Base-by-base conservation (phyloP, 1,140 invertebrate species). In the Brachionus koreanus region DNA sequence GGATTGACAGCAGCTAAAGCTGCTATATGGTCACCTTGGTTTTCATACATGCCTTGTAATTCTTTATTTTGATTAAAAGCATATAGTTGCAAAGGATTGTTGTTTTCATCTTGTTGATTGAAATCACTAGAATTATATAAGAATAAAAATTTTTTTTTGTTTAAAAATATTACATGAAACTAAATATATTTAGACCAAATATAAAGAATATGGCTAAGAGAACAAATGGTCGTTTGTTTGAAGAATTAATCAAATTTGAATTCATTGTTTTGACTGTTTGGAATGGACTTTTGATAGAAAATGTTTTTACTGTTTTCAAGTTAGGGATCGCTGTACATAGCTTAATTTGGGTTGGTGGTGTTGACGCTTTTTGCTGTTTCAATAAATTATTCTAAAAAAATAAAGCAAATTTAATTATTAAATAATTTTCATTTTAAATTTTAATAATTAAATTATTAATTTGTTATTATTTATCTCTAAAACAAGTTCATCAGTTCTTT, bases 161-260 rank as follows among this genome's bases (percentile, higher is more conserved):
- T 42, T 42, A 19, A 12, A 16, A 13, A 16, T 16, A 39, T 79
- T 79, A 79, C 76, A 79, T 79, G 23, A 79, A 63, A 23, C 37
- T 49, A 16, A 79, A 61, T 61, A 79, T 79, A 65, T 79, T 79
- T 1, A 79, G 33, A 57, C 49, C 76, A 65, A 57, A 79, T 19
- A 79, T 42, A 23, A 79, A 39, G 13, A 79, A 61, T 42, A 79
- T 25, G 3, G 49, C 76, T 25, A 61, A 25, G 23, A 79, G 19
- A 25, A 61, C 37, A 61, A 79, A 79, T 16, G 76, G 76, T 37
- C 76, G 6, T 79, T 79, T 79, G 6, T n/a, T 16, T 16, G 67
- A 7, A 35, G 67, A 39, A 39, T 35, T 39, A 39, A n/a, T 16
- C 16, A 39, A 61, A 23, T 49, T 61, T 39, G 76, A n/a, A 33